Conservation (phyloP, 2,797 vertebrate genomes). For the Morus bassanus region DNA sequence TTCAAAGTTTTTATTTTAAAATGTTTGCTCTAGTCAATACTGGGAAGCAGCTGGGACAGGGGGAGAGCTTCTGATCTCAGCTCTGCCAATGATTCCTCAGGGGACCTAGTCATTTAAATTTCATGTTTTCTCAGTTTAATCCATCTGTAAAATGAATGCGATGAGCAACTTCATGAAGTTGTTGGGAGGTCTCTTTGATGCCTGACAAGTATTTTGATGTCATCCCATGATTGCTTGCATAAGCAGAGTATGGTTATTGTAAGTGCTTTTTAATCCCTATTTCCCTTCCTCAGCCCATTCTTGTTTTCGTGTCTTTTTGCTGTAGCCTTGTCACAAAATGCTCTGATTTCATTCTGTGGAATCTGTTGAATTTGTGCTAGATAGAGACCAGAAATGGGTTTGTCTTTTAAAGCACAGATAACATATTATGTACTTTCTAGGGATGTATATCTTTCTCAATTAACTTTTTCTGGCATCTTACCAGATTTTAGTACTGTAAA, state of each 20-base stretch:
- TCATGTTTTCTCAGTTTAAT: constrained; percentile 22
- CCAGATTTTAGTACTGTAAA: background rate
- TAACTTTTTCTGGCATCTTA: background rate
- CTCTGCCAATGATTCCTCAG: background rate
- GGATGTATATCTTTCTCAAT: background rate
- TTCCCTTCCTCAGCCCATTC: background rate
- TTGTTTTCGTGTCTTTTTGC: background rate
- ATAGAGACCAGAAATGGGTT: background rate
- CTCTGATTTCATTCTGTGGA: background rate
- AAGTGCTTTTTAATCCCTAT: background rate
- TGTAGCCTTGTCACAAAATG: background rate
- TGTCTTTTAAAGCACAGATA: background rate
- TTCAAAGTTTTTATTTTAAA: background rate
- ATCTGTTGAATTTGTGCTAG: background rate
- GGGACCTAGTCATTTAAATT: background rate
- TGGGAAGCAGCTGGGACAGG: background rate
- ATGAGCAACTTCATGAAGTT: background rate
- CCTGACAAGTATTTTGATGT: background rate
- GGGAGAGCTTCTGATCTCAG: background rate
- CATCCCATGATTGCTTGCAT: background rate
- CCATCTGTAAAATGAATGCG: constrained; percentile 2
- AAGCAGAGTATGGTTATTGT: background rate
- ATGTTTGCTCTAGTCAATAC: background rate
- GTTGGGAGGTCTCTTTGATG: background rate
- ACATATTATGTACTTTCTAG: background rate